These are phyloP conservation scores for Charadrius vociferus DNA, from an alignment of 2,113 vertebrate species.

Conservation along the genomic window DNA sequence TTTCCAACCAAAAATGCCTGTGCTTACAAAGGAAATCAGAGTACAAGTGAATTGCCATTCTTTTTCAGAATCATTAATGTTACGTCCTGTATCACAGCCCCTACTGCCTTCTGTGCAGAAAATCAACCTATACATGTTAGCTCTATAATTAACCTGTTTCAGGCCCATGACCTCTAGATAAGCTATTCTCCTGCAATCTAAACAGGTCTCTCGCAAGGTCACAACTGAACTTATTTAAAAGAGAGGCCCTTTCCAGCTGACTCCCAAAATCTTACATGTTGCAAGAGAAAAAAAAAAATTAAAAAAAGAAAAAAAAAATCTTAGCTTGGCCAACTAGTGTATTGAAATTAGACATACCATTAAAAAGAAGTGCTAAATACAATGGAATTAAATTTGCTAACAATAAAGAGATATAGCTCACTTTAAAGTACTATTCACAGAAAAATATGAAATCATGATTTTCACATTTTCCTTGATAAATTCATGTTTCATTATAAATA, in stretches of 20 bases:
- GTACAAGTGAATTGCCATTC: background rate
- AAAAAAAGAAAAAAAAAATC: background rate
- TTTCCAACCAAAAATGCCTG: background rate
- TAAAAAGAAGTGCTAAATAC: background rate
- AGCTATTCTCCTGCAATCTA: background rate
- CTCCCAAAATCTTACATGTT: background rate
- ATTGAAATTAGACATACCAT: background rate
- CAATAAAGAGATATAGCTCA: background rate
- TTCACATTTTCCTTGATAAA: background rate
- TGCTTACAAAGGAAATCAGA: background rate
- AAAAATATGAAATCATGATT: background rate
- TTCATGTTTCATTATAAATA: background rate
- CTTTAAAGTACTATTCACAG: background rate
- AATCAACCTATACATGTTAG: background rate
- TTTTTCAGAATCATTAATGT: background rate
- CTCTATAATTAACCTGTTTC: slow-evolving; percentile 3
- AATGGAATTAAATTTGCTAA: background rate
- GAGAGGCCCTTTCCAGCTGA: background rate
- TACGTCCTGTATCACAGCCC: background rate
- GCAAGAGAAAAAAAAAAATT: background rate
- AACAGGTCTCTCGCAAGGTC: background rate
- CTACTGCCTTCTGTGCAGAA: background rate
- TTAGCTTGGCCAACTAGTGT: background rate
- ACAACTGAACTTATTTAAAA: background rate
- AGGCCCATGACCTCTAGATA: slow-evolving; percentile 14